A percentile compares a stretch with the other conserved stretches of the same genome.
These are phyloP conservation scores for Gouania willdenowi DNA, from an alignment of 2,797 vertebrate species.

Conservation along the genomic window DNA sequence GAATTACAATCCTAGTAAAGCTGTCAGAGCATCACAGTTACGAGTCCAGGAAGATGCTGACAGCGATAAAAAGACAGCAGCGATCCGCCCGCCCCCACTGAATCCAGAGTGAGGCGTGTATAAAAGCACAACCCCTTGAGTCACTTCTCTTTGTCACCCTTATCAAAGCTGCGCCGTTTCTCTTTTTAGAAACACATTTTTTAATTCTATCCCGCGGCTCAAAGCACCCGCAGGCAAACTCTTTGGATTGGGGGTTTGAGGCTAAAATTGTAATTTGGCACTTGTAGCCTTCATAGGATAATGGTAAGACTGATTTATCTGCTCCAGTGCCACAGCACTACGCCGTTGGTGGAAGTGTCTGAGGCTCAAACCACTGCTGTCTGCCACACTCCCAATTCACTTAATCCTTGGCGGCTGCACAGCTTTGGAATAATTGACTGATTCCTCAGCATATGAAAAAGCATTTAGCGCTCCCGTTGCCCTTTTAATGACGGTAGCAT, in stretches of 20 bases:
- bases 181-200: slow-evolving; percentile 24
- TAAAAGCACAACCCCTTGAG: slow-evolving; percentile 15
- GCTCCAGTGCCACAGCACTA: slow-evolving; percentile 51
- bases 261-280: slow-evolving; percentile 69
- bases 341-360: slow-evolving; percentile 60
- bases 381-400: slow-evolving; percentile 52
- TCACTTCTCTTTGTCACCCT: not conserved
- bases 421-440: slow-evolving; percentile 63
- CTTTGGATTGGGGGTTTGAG: slow-evolving; percentile 54
- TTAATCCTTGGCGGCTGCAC: slow-evolving; percentile 63
- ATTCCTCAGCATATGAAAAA: slow-evolving; percentile 53
- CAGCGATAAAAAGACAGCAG: slow-evolving; percentile 46
- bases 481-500: slow-evolving; percentile 5
- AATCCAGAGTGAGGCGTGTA: slow-evolving; percentile 21
- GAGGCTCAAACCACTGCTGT: slow-evolving; percentile 37
- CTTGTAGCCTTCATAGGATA: slow-evolving; percentile 66
- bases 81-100: slow-evolving; percentile 11
- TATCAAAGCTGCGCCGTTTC: slow-evolving; percentile 7
- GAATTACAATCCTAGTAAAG: slow-evolving; percentile 52
- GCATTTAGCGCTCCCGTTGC: slow-evolving; percentile 40
- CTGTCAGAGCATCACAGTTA: slow-evolving; percentile 59
- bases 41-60: slow-evolving; percentile 44
- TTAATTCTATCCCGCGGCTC: slow-evolving; percentile 40
- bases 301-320: slow-evolving; percentile 72
- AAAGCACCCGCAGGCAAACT: slow-evolving; percentile 52